Evolutionary conservation across 1,140 invertebrate species (phyloP), one percentile per base, ranked within the genome.

Genomic region (Heliothis virescens): DNA sequence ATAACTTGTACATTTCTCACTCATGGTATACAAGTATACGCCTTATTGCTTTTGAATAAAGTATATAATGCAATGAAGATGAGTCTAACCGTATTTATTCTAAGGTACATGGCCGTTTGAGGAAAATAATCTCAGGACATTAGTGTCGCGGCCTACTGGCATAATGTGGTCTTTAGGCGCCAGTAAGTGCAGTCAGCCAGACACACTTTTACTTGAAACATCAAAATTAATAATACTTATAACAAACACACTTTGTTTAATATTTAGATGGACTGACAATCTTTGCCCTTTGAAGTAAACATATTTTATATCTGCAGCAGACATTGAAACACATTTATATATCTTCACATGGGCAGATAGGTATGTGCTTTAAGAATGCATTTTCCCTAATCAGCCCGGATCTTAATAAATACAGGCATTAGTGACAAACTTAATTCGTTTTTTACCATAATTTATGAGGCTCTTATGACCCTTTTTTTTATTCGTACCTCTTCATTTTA

Each of bases 101-200:
- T 59, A 59, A 59, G 57, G 57, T 59, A 52, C 65, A 69, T 52
- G 34, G 47, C 65, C 18, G 65, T 21, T 52, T 69, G 16, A 52
- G 65, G 34, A 69, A 69, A 69, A 69, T 69, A 52, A 62, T 48
- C 16, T 41, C 16, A 21, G 7, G 18, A 12, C 16, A 48, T 52
- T 50, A 52, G 41, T 69, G 48, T 21, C 47, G 18, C 65, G 65
- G 50, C 48, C 48, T 47, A 69, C 48, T 69, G 48, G 13, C 65
- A 26, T 52, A 18, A 69, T 69, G 47, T 41, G 13, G 10, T 15
- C 10, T 62, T 62, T 29, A 62, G 34, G 34, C 34, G 34, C 34
- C 34, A 34, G 34, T 34, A 34, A 34, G 34, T 34, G 34, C 34
- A 34, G 34, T 7, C 3, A 34, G 34, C 34, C 34, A 34, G 34